Evolutionary conservation across 2,113 vertebrate genomes (phyloP).

Genomic region (Pteropus alecto): DNA sequence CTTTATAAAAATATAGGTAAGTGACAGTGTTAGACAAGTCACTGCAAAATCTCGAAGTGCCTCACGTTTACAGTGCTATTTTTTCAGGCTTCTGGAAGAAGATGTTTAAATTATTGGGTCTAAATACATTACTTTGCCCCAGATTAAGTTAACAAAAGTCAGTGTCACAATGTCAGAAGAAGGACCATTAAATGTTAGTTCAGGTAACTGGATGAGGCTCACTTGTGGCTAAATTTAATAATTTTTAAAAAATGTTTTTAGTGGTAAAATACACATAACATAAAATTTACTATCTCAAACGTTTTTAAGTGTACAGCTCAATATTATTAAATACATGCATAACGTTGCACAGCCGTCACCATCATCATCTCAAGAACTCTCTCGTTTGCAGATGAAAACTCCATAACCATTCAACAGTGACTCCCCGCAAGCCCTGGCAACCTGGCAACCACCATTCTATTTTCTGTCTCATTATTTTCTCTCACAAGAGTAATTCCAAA

Average conservation of each 20-base stretch:
- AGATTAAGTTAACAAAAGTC: not conserved
- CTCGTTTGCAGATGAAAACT: not conserved
- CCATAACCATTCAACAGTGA: not conserved
- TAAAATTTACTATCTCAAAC: not conserved
- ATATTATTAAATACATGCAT: not conserved
- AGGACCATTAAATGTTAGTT: not conserved
- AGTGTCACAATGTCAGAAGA: not conserved
- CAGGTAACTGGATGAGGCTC: not conserved
- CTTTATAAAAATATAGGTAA: not conserved
- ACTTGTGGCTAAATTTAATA: not conserved
- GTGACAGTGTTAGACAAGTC: not conserved
- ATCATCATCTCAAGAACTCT: not conserved
- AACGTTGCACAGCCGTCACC: not conserved
- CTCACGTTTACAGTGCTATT: not conserved
- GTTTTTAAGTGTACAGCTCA: not conserved
- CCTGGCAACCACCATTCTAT: not conserved
- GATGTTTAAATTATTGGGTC: not conserved
- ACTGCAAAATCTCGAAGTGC: not conserved
- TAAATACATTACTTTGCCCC: not conserved
- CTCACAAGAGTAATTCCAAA: not conserved
- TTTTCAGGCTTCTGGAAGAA: not conserved
- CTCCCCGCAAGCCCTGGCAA: not conserved
- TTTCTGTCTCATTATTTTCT: not conserved
- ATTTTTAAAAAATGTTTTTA: not conserved
- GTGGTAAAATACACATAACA: not conserved